Evolutionary conservation across 2,888 invertebrate genomes (phyloP).

Genomic region (Tuta absoluta): DNA sequence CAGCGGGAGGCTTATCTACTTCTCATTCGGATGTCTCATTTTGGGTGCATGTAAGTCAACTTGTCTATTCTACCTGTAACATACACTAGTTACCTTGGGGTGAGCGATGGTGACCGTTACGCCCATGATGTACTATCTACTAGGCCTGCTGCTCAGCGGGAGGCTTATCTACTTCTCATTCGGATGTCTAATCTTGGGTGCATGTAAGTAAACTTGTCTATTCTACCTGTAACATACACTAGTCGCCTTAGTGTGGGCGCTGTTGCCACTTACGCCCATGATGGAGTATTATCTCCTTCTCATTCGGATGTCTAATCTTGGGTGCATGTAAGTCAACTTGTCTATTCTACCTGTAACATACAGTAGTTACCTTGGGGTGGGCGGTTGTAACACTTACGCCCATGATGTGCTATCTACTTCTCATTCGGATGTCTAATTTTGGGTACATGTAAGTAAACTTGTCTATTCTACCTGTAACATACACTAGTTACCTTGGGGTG

Average conservation of each 20-base stretch:
- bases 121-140: constrained; percentile 86
- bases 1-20: constrained; percentile 87
- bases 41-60: constrained; percentile 87
- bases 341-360: too few species aligned
- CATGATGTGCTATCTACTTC: constrained; percentile 85
- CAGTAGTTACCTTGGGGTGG: constrained; percentile 82
- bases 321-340: constrained; percentile 85
- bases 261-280: constrained; percentile 85
- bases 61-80: too few species aligned
- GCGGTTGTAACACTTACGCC: constrained; percentile 84
- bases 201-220: constrained; percentile 84
- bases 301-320: constrained; percentile 86
- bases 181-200: constrained; percentile 85
- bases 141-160: constrained; percentile 86
- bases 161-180: constrained; percentile 86
- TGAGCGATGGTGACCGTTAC: constrained; percentile 87
- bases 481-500: constrained; percentile 80
- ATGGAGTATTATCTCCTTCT: constrained; percentile 85
- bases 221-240: too few species aligned
- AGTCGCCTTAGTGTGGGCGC: constrained; percentile 84
- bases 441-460: constrained; percentile 85
- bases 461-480: too few species aligned
- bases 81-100: constrained; percentile 64
- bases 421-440: constrained; percentile 89
- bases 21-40: constrained; percentile 85